phyloP scores from a whole-genome alignment of 2,888 invertebrate genomes.

The Bimastos eiseni region DNA sequence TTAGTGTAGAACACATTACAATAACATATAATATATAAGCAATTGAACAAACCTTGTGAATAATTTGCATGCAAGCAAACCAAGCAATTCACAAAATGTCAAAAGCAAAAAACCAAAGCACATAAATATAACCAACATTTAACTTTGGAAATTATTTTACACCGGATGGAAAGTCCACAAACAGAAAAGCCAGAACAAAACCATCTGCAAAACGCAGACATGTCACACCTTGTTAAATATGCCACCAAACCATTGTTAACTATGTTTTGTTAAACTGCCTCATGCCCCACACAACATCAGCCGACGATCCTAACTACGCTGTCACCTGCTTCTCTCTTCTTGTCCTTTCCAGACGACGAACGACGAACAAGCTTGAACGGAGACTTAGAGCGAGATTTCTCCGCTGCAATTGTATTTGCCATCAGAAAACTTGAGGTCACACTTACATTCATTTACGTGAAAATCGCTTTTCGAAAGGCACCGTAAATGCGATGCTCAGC shows the following conservation, averaged over 20 bases:
- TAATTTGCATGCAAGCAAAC: background rate
- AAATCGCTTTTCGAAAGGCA: background rate
- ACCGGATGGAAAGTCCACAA: background rate
- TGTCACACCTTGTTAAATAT: background rate
- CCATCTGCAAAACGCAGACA: background rate
- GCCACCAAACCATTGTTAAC: background rate
- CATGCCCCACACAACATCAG: background rate
- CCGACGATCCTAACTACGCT: background rate
- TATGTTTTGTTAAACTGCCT: slow-evolving; percentile 1
- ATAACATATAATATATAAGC: background rate
- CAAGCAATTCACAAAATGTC: background rate
- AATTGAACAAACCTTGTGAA: background rate
- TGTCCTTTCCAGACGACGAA: slow-evolving; percentile 27
- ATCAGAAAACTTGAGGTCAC: background rate
- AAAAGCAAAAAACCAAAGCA: background rate
- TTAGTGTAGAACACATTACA: background rate
- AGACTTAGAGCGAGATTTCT: slow-evolving; percentile 30
- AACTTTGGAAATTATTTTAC: background rate
- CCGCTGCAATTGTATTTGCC: slow-evolving; percentile 24
- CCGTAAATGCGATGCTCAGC: background rate
- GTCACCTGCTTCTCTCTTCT: slow-evolving; percentile 19
- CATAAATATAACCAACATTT: background rate
- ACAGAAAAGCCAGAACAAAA: background rate
- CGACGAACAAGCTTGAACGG: slow-evolving; percentile 26
- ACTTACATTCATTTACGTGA: background rate